Percentiles rank a stretch among this genome's conserved stretches.
Evolutionary conservation across 2,888 invertebrate species (phyloP).

Genomic region (Branchipolynoe longqiensis): DNA sequence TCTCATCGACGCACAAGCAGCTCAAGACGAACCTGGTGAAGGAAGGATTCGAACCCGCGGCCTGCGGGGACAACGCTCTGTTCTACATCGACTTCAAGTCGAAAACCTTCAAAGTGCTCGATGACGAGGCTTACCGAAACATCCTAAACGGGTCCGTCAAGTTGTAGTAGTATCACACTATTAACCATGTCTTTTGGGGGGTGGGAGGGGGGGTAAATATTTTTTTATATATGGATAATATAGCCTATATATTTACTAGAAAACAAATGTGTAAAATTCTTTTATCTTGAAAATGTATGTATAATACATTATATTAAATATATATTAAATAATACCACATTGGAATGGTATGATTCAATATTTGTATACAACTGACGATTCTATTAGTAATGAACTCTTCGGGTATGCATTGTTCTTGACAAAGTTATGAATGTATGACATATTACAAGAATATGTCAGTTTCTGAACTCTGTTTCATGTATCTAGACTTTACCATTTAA

Average conservation of each 20-base stretch:
- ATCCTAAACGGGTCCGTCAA: slow-evolving; percentile 9
- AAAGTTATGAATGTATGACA: no score
- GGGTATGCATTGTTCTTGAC: no score
- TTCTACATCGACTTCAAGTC: slow-evolving; percentile 68
- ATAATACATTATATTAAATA: not conserved
- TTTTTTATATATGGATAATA: not conserved
- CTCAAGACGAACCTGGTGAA: slow-evolving; percentile 73
- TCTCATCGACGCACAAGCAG: slow-evolving; percentile 75
- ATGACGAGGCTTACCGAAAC: slow-evolving; percentile 1
- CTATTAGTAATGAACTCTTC: no score
- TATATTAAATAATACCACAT: no score
- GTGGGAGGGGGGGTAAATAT: not conserved
- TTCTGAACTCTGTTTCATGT: no score
- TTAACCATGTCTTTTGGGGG: no score
- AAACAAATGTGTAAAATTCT: not conserved
- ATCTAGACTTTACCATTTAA: no score
- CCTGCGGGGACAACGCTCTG: slow-evolving; percentile 69
- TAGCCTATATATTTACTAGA: not conserved
- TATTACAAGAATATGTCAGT: no score
- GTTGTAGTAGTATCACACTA: not conserved
- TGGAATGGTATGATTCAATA: no score
- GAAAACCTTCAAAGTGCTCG: slow-evolving; percentile 69
- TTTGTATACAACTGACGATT: no score
- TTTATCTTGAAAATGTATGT: not conserved
- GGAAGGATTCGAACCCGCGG: slow-evolving; percentile 73